phyloP scores from a whole-genome alignment of 1,140 invertebrate genomes.

The Eulimnadia texana region DNA sequence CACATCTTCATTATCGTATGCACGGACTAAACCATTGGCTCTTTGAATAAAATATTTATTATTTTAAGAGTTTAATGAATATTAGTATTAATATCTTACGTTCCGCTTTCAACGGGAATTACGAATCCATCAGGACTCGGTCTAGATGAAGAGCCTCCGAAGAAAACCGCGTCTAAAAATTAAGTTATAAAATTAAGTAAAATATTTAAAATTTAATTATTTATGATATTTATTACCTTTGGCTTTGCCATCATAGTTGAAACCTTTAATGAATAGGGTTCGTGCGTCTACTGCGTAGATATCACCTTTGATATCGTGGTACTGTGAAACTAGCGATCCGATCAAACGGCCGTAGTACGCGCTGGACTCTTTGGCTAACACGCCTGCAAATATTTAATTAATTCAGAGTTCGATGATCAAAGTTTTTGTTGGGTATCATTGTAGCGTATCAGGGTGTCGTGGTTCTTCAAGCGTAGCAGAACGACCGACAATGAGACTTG shows the following conservation, averaged over 20 bases:
- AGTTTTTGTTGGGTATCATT: too few relatives aligned
- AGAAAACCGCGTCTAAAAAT: conserved; percentile 68
- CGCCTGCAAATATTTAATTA: not conserved
- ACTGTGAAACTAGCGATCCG: conserved; percentile 54
- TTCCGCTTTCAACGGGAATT: conserved; percentile 55
- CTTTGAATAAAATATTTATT: conserved; percentile 28
- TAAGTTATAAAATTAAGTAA: conserved; percentile 18
- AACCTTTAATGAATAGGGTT: conserved; percentile 71
- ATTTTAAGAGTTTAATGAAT: not conserved
- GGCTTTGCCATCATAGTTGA: conserved; percentile 75
- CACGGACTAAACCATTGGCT: conserved; percentile 43
- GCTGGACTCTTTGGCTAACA: not conserved
- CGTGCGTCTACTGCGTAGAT: conserved; percentile 74
- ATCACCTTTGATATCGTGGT: conserved; percentile 68
- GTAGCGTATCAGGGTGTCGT: too few relatives aligned
- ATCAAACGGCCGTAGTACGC: conserved; percentile 60
- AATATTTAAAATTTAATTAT: not conserved
- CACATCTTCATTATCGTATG: conserved; percentile 61
- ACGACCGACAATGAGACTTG: too few relatives aligned
- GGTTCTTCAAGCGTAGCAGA: too few relatives aligned
- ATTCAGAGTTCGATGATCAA: not conserved
- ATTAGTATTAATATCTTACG: conserved; percentile 11
- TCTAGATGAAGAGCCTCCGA: conserved; percentile 51
- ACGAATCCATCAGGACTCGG: conserved; percentile 45
- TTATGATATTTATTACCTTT: conserved; percentile 44